Base-by-base conservation (phyloP, 1,140 invertebrate species). In the Sweltsa coloradensis region DNA sequence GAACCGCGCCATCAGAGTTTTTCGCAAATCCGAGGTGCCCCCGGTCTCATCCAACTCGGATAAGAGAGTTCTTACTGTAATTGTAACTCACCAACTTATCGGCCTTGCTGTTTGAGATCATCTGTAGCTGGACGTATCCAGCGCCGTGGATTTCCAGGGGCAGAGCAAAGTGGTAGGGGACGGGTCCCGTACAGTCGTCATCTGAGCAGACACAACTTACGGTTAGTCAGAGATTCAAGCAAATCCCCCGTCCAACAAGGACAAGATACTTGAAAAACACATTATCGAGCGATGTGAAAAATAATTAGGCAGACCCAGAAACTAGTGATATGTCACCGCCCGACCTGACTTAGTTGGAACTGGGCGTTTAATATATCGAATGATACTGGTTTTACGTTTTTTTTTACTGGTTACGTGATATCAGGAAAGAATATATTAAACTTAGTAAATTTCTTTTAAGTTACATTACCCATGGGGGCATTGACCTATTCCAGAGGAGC, bases 131-230 rank as follows among this genome's bases (percentile, higher is more conserved):
- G 31, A 72, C 72, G 54, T 85, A 82, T 49, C 74, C 79, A 16
- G 78, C 72, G 9, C 83, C 82, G 58, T 83, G 79, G 6, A 85
- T 81, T 52, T 81, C 78, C 56, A 85, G 70, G 34, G 82, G 81
- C 54, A 86, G 65, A 31, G 78, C 74, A 61, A 72, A 77, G 53
- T 79, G 76, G 58, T 79, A 83, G 45, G 74, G 75, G 25, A 74
- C 69, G 47, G 72, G 34, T 24, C 66, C 72, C 27, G 67, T 68
- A 45, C 73, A 70, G 55, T 81, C 78, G 66, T 78, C 75, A 55
- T 80, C 78, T 79, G 57, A 22, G 67, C 67, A 56, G 41, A 41
- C 21, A 43, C 7, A 19, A 7, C 21, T 5, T 18, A 5, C 16
- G 13, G 1, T 37, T 37, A 13, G 14, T 37, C 21, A 37, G 14